These are phyloP conservation scores for Dioctria linearis DNA, from an alignment of 2,888 invertebrate genomes.

Conservation along the genomic window DNA sequence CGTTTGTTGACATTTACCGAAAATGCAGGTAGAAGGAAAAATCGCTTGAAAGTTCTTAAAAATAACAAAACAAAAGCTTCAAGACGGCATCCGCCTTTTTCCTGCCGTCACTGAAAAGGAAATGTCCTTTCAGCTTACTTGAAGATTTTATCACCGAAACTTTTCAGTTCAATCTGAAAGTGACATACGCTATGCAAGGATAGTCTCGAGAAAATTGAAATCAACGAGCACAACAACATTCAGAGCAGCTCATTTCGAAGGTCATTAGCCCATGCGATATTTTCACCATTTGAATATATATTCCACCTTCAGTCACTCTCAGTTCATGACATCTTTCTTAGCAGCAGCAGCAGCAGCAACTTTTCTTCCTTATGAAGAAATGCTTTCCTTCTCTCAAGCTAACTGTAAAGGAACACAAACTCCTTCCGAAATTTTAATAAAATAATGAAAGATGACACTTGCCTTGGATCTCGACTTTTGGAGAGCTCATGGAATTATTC, in stretches of 20 bases:
- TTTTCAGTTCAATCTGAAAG: constrained; percentile 47
- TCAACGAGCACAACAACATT: neutral
- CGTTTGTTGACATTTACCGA: constrained; percentile 53
- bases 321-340: constrained; percentile 11
- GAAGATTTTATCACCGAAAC: constrained; percentile 30
- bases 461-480: neutral
- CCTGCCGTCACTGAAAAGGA: constrained; percentile 33
- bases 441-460: neutral
- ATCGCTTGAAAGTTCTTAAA: constrained; percentile 20
- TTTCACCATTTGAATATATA: neutral
- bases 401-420: too few relatives aligned
- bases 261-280: constrained; percentile 34
- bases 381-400: too few relatives aligned
- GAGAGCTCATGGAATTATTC: constrained; percentile 1
- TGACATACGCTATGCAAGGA: constrained; percentile 39
- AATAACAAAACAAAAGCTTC: constrained; percentile 32
- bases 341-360: too few relatives aligned
- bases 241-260: constrained; percentile 32
- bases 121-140: constrained; percentile 23
- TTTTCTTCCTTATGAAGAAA: too few relatives aligned
- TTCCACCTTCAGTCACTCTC: neutral
- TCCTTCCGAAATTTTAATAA: constrained; percentile 28
- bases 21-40: constrained; percentile 40
- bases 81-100: constrained; percentile 48
- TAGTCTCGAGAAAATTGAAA: constrained; percentile 38